A percentile compares a stretch with the other conserved stretches of the same genome.
Evolutionary conservation across 1,140 invertebrate genomes (phyloP).

Genomic region (Lepidurus packardi): DNA sequence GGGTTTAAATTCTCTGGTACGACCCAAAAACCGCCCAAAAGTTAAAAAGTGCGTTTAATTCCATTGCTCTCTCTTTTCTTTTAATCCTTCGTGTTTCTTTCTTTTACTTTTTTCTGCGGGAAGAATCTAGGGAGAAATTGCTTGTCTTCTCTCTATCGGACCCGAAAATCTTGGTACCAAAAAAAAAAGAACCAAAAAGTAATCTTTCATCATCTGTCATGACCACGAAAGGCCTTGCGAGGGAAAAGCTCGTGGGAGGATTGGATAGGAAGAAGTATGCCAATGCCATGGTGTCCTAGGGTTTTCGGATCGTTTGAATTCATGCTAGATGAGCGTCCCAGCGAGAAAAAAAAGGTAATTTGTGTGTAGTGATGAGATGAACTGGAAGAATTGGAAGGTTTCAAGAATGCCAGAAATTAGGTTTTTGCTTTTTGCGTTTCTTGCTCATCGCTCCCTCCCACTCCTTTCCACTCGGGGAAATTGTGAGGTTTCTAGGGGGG

Average conservation of each 20-base stretch:
- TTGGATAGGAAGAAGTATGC: neutral
- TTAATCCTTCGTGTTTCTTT: neutral
- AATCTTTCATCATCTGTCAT: constrained; percentile 19
- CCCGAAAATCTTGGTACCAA: neutral
- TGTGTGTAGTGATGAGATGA: neutral
- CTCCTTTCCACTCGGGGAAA: neutral
- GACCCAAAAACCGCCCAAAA: neutral
- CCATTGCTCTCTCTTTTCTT: constrained; percentile 10
- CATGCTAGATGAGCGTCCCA: neutral
- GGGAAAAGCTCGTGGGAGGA: neutral
- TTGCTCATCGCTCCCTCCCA: neutral
- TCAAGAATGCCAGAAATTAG: neutral
- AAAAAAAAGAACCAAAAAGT: neutral
- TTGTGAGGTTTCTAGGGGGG: neutral
- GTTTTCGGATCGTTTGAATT: neutral
- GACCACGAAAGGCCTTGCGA: constrained; percentile 17
- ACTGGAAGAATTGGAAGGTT: constrained; percentile 6
- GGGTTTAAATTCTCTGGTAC: neutral
- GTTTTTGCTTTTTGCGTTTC: neutral
- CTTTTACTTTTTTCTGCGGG: neutral
- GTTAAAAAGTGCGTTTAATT: neutral
- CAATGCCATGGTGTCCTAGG: neutral
- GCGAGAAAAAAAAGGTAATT: neutral
- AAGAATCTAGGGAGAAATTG: neutral
- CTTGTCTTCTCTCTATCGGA: neutral